A percentile compares a stretch with the other conserved stretches of the same genome.
Evolutionary conservation across 2,113 vertebrate genomes (phyloP).

Genomic region (Corapipo altera): DNA sequence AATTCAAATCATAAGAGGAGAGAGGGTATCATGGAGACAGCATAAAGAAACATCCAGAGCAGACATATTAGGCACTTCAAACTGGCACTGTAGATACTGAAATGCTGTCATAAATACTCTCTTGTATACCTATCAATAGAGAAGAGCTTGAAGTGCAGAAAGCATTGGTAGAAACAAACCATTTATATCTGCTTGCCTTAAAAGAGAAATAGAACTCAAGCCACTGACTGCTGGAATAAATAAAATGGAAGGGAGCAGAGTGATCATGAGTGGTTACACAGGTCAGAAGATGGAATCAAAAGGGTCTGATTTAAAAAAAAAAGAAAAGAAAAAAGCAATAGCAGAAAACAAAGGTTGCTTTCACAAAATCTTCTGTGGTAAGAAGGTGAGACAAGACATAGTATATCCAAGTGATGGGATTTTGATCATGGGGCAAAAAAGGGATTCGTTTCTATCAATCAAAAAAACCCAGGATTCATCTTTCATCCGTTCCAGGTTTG

Average conservation of each 20-base stretch:
- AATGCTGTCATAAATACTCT: not conserved
- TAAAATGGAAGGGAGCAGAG: not conserved
- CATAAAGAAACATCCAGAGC: not conserved
- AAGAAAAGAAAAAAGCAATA: not conserved
- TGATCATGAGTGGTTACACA: accelerated
- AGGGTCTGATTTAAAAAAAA: no score
- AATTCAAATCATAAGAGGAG: not conserved
- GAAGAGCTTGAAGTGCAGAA: not conserved
- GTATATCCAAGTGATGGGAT: not conserved
- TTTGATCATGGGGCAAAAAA: not conserved
- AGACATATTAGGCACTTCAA: not conserved
- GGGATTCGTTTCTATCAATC: not conserved
- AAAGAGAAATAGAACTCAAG: not conserved
- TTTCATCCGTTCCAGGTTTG: not conserved
- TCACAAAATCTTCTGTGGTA: not conserved
- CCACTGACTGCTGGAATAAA: not conserved
- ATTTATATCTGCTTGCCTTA: not conserved
- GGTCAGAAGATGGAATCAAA: not conserved
- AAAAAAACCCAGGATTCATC: not conserved
- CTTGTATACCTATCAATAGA: not conserved
- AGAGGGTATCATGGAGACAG: not conserved
- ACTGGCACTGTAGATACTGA: not conserved
- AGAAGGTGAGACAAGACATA: not conserved
- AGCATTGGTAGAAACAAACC: not conserved
- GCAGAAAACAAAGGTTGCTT: not conserved